phyloP scores from a whole-genome alignment of 2,888 invertebrate genomes.

The Frankliniella fusca region DNA sequence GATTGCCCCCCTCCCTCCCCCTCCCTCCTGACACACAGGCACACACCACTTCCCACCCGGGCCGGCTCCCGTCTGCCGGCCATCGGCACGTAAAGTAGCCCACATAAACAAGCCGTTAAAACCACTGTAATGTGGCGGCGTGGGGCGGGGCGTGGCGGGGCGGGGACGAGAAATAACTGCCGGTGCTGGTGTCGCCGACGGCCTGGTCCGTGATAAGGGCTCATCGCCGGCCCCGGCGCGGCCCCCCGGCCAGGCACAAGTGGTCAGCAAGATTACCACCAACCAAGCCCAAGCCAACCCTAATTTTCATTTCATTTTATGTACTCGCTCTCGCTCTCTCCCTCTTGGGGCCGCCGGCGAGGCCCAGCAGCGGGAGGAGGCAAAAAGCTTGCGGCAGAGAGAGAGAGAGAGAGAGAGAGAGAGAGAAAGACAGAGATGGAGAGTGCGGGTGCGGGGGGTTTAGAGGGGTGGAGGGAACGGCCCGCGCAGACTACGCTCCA shows the following conservation, averaged over 20 bases:
- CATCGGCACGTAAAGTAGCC: not conserved
- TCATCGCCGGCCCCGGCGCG: not conserved
- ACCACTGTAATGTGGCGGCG: not conserved
- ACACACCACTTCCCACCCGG: too few species aligned
- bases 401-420: not conserved
- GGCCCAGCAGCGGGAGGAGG: not conserved
- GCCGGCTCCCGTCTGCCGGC: not conserved
- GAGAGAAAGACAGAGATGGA: not conserved
- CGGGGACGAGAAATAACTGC: not conserved
- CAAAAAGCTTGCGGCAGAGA: not conserved
- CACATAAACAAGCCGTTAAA: constrained; percentile 4
- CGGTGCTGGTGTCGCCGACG: not conserved
- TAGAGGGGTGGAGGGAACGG: not conserved
- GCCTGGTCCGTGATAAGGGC: not conserved
- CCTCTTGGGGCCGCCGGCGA: not conserved
- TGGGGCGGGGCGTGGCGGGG: not conserved
- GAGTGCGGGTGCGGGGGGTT: not conserved
- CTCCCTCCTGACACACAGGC: too few species aligned
- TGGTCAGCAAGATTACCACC: constrained; percentile 10
- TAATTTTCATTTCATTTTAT: constrained; percentile 25
- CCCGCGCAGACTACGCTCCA: too few species aligned
- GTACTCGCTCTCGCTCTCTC: not conserved
- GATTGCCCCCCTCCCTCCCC: too few species aligned
- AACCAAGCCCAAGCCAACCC: not conserved
- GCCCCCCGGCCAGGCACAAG: not conserved